Base-by-base conservation (phyloP, 1,140 invertebrate genomes). In the Whitmania pigra region DNA sequence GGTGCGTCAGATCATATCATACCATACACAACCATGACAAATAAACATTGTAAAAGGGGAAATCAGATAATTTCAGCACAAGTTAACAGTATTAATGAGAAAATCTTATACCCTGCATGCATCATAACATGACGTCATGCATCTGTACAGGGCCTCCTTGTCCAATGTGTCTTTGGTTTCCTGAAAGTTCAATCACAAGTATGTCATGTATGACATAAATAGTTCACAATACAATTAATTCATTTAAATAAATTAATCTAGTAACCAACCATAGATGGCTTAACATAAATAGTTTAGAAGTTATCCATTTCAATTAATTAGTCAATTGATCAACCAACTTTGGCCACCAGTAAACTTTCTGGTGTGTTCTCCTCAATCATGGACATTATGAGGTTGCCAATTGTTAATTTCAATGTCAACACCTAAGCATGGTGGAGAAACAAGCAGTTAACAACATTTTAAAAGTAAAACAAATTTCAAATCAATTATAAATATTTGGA, bases 131-230 rank as follows among this genome's bases (percentile, higher is more conserved):
- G 76, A 75, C 17, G 78, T 77, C 80, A 82, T 78, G 68, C 78
- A 78, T 17, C 78, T 74, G 71, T 76, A 80, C 5, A 82, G 68
- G 9, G 81, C 81, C 53, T 78, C 79, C 74, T 81, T 82, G 73
- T 82, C 81, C 60, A 82, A 57, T 0, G 81, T 81, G 74, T 82
- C 81, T 63, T 81, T 82, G 49, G 82, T 80, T 70, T 82, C 81
- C 80, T 81, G 73, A n/a, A 49, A 49, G 43, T 49, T 17, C 9
- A 49, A 43, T 6, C 40, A 43, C 40, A 43, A 6, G 40, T 5
- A 43, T 43, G 40, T 13, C 40, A 43, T 43, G 40, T 43, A 43
- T 6, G 13, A 43, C 13, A 43, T 43, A 13, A 6, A 43, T 43
- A 43, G 40, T 43, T 43, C 40, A 43, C 40, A 43, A 43, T 6